phyloP scores from a whole-genome alignment of 2,888 invertebrate species.

The Drosophila hamatofila region DNA sequence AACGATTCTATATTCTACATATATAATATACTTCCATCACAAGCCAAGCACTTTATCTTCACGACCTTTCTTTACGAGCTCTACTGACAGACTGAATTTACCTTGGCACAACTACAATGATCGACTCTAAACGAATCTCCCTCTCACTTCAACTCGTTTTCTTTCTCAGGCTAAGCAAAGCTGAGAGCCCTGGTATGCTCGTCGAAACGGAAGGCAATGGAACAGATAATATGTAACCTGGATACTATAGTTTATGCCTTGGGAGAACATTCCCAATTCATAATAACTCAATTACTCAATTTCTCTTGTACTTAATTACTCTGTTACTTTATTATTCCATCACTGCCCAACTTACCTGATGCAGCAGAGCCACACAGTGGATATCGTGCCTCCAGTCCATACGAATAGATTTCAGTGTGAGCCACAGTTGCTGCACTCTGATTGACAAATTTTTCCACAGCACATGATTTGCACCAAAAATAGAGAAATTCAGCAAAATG shows the following conservation, averaged over 20 bases:
- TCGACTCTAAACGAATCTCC: no score
- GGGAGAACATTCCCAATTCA: no score
- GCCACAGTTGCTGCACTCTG: slow-evolving; percentile 33
- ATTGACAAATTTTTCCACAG: slow-evolving; percentile 35
- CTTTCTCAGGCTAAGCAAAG: no score
- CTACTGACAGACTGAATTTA: no score
- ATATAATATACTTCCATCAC: no score
- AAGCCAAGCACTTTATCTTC: no score
- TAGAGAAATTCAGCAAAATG: slow-evolving; percentile 42
- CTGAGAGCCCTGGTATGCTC: background rate
- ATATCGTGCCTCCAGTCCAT: background rate
- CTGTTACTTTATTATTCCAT: background rate
- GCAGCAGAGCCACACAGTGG: slow-evolving; percentile 17
- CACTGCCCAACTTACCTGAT: slow-evolving; percentile 33
- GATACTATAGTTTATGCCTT: no score
- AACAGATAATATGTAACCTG: no score
- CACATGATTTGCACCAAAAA: slow-evolving; percentile 36
- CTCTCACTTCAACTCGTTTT: no score
- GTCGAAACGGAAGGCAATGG: background rate
- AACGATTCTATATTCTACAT: no score
- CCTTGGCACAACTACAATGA: no score
- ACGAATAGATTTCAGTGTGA: background rate
- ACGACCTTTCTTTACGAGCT: no score
- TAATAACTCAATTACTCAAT: background rate
- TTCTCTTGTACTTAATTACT: background rate